These are phyloP conservation scores for Coleophora deauratella DNA, from an alignment of 2,888 invertebrate species.

Conservation along the genomic window DNA sequence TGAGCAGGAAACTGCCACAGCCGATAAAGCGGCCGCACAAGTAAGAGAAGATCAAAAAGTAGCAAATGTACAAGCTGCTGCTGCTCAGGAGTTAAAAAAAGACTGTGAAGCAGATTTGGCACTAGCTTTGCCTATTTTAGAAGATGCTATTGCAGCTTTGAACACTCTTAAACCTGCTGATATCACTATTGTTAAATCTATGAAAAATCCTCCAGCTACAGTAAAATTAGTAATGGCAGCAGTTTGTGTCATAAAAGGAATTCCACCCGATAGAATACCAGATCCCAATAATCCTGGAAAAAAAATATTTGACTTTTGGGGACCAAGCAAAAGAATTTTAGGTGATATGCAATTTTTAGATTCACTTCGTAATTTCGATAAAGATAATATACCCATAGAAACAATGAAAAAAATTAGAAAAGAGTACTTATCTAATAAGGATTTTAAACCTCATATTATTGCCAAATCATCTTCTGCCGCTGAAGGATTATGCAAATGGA, in stretches of 20 bases:
- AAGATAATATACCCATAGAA: constrained; percentile 84
- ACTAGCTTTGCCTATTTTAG: constrained; percentile 87
- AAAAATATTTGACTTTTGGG: constrained; percentile 88
- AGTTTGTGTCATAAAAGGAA: constrained; percentile 90
- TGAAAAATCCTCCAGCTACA: constrained; percentile 90
- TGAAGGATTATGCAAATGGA: constrained; percentile 94
- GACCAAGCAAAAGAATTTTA: constrained; percentile 85
- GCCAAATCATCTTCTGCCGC: constrained; percentile 95
- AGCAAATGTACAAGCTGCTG: constrained; percentile 90
- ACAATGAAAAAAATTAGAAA: constrained; percentile 84
- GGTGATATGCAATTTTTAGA: constrained; percentile 88
- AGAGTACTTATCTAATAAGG: constrained; percentile 82
- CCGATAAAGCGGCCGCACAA: constrained; percentile 84
- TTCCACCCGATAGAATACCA: constrained; percentile 83
- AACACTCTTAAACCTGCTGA: constrained; percentile 90
- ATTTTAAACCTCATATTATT: constrained; percentile 85
- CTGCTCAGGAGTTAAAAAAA: constrained; percentile 85
- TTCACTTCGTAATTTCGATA: constrained; percentile 84
- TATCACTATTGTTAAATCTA: constrained; percentile 89
- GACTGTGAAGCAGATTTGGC: constrained; percentile 97
- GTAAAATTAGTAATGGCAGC: constrained; percentile 91
- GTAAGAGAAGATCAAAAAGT: constrained; percentile 91
- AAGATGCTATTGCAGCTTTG: constrained; percentile 82
- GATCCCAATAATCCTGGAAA: constrained; percentile 79
- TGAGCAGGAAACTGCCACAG: constrained; percentile 82